Base-by-base conservation (phyloP, 2,113 vertebrate genomes). In the Peromyscus californicus region DNA sequence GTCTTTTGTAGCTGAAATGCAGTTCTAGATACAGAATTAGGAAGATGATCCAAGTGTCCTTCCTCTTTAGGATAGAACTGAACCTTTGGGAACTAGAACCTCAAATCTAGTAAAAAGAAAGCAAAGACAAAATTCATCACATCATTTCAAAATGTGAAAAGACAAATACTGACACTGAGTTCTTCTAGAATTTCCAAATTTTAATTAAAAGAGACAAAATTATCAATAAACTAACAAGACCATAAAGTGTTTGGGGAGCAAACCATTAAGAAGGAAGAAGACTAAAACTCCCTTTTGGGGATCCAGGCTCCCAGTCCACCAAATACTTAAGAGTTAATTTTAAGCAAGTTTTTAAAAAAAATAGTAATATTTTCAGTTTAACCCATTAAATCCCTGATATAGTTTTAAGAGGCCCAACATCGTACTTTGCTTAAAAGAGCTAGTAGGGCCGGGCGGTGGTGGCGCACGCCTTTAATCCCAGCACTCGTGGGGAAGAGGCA, bases 331-430 rank as follows among this genome's bases (percentile, higher is more conserved):
- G 39, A 95, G 91, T 94, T 86, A 76, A 89, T 24, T 86, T 94
- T 67, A 91, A 92, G 78, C 45, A 86, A 29, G 12, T 59, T 88
- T 90, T 74, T 74, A 29, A 1, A 17, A 54, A 54, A 54, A 70
- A 88, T 26, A 36, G 24, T 17, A 90, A 51, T 74, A 21, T 79
- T 84, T 79, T 74, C 54, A 63, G 8, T 74, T 95, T 89, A 93
- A 95, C 85, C 57, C n/a, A 95, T 65, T 90, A 95, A 94, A 94
- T 94, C 82, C 21, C 31, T 82, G 9, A 87, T 95, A 84, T 67
- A 10, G 6, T 36, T 95, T 79, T 63, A 54, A 39, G 76, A 82
- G 84, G 16, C 29, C 42, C 29, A 94, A 95, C 91, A 48, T 36
- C 31, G 86, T 4, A 87, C 19, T 70, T 69, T 90, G 90, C 79